A percentile compares a stretch with the other conserved stretches of the same genome.
Evolutionary conservation across 2,113 vertebrate species (phyloP).

Genomic region (Pseudorectes ferrugineus): DNA sequence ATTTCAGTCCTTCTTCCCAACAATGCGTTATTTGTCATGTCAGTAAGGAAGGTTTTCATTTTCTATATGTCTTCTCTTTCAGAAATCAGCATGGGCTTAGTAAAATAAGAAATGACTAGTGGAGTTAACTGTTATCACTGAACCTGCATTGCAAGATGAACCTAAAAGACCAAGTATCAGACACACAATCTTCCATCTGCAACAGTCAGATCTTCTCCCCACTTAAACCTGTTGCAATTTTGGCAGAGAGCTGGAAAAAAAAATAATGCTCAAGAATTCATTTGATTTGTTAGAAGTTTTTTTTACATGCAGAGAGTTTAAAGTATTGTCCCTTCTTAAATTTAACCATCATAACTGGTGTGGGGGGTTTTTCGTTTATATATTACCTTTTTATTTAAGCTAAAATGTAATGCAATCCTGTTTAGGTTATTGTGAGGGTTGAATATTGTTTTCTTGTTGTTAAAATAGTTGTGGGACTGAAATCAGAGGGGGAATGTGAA

Average conservation of each 20-base stretch:
- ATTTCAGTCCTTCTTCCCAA: background rate
- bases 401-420: background rate
- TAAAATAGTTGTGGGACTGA: background rate
- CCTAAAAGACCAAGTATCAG: background rate
- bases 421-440: background rate
- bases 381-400: background rate
- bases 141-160: background rate
- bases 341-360: fast-evolving
- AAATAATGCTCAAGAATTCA: background rate
- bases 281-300: background rate
- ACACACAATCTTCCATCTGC: background rate
- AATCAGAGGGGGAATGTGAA: background rate
- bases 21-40: background rate
- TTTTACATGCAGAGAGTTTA: background rate
- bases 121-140: background rate
- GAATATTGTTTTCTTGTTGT: background rate
- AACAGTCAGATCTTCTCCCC: background rate
- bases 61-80: background rate
- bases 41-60: background rate
- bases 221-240: background rate
- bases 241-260: background rate
- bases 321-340: background rate
- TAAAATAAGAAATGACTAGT: background rate
- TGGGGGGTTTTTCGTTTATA: fast-evolving
- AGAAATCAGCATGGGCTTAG: background rate